These are phyloP conservation scores for Lepidurus packardi DNA, from an alignment of 1,140 invertebrate genomes.

Conservation along the genomic window DNA sequence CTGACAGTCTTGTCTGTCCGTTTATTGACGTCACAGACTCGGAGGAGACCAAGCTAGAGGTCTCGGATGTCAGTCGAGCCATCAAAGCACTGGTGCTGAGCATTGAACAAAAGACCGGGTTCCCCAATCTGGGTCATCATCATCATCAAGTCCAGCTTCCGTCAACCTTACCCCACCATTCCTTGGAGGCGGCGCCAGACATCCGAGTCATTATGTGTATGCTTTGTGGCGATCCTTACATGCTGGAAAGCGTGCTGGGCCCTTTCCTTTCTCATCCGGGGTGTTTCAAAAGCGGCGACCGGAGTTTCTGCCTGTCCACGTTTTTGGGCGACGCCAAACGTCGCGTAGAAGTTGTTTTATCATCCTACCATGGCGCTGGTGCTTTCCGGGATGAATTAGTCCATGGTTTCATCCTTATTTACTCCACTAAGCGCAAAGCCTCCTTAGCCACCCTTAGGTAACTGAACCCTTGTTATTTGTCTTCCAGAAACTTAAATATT, in stretches of 20 bases:
- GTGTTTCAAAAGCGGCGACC: slow-evolving; percentile 76
- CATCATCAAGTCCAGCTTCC: slow-evolving; percentile 35
- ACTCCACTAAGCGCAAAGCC: slow-evolving; percentile 90
- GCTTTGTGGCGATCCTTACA: slow-evolving; percentile 93
- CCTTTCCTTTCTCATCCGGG: slow-evolving; percentile 82
- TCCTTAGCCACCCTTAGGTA: slow-evolving; percentile 88
- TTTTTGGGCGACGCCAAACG: slow-evolving; percentile 82
- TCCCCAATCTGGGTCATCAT: slow-evolving; percentile 64
- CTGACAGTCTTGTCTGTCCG: slow-evolving; percentile 54
- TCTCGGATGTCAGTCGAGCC: slow-evolving; percentile 61
- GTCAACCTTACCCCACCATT: slow-evolving; percentile 33
- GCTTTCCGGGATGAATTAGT: slow-evolving; percentile 86
- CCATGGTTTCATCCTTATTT: slow-evolving; percentile 93
- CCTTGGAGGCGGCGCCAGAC: slow-evolving; percentile 73
- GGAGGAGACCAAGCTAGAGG: slow-evolving; percentile 48
- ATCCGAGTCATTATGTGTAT: slow-evolving; percentile 90
- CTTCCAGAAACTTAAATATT: neutral
- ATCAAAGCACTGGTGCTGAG: slow-evolving; percentile 66
- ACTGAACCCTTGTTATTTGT: slow-evolving; percentile 41
- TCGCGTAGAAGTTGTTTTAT: slow-evolving; percentile 86
- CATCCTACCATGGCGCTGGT: slow-evolving; percentile 90
- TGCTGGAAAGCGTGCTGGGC: slow-evolving; percentile 79
- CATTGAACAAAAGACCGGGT: slow-evolving; percentile 64
- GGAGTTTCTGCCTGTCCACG: slow-evolving; percentile 82
- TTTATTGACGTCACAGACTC: slow-evolving; percentile 29